phyloP scores from a whole-genome alignment of 2,797 vertebrate genomes.

The Corythornis leucogaster region DNA sequence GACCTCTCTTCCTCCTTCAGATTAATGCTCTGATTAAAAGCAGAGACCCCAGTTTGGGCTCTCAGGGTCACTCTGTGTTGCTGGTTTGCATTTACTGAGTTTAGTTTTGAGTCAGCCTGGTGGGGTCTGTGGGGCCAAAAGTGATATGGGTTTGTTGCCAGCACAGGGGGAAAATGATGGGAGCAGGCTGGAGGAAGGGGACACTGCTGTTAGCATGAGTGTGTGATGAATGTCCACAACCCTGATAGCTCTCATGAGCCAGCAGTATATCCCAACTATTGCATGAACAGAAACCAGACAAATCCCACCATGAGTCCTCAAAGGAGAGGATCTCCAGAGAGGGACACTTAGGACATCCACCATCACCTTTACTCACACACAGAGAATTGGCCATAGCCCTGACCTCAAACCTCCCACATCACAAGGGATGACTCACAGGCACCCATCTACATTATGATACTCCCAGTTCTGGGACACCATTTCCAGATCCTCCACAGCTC shows the following conservation, averaged over 20 bases:
- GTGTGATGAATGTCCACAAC: neutral
- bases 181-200: neutral
- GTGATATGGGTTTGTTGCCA: neutral
- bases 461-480: neutral
- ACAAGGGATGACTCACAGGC: rapidly evolving
- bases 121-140: neutral
- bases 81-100: neutral
- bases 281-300: neutral
- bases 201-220: rapidly evolving
- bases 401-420: too few relatives aligned
- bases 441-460: rapidly evolving
- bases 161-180: neutral
- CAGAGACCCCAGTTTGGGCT: neutral
- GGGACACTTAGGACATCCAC: neutral
- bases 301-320: neutral
- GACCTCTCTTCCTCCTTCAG: constrained; percentile 15
- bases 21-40: constrained; percentile 6
- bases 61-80: neutral
- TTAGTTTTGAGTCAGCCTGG: neutral
- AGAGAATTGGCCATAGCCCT: neutral
- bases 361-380: rapidly evolving
- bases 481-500: neutral
- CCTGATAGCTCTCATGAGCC: rapidly evolving
- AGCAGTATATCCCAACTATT: rapidly evolving
- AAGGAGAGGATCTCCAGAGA: neutral